Evolutionary conservation across 2,888 invertebrate genomes (phyloP).

Genomic region (Acronicta psi): DNA sequence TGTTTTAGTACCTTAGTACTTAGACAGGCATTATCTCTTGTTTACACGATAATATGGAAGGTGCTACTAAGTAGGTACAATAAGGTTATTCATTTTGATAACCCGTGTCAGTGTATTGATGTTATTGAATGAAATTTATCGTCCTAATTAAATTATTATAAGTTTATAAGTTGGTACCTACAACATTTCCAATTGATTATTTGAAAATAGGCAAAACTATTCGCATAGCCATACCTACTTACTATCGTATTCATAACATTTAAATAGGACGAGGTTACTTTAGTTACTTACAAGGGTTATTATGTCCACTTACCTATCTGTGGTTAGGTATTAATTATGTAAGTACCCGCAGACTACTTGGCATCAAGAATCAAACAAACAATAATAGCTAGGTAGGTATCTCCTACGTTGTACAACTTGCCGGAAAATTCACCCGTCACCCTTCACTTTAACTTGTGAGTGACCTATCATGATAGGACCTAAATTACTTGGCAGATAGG

Average conservation of each 20-base stretch:
- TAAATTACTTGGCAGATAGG: too few species aligned
- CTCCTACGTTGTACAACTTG: too few species aligned
- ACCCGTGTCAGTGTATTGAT: constrained; percentile 23
- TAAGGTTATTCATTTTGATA: constrained; percentile 22
- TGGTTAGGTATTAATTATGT: too few species aligned
- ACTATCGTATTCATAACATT: constrained; percentile 8
- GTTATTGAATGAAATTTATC: constrained; percentile 42
- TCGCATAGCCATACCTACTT: too few species aligned
- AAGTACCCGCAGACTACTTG: too few species aligned
- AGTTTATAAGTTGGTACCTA: neutral
- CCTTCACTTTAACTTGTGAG: too few species aligned
- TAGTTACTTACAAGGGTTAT: neutral
- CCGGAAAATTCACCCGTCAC: too few species aligned
- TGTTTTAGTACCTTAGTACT: neutral
- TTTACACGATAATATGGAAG: neutral
- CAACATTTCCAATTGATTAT: constrained; percentile 7
- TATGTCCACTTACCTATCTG: neutral
- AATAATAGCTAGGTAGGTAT: too few species aligned
- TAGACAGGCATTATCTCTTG: neutral
- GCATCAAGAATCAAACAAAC: too few species aligned
- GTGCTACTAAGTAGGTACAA: neutral
- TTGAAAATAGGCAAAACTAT: neutral
- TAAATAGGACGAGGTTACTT: constrained; percentile 16
- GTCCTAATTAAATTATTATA: constrained; percentile 17
- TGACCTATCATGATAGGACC: too few species aligned